phyloP scores from a whole-genome alignment of 1,140 invertebrate genomes.

The Tenebrio molitor region DNA sequence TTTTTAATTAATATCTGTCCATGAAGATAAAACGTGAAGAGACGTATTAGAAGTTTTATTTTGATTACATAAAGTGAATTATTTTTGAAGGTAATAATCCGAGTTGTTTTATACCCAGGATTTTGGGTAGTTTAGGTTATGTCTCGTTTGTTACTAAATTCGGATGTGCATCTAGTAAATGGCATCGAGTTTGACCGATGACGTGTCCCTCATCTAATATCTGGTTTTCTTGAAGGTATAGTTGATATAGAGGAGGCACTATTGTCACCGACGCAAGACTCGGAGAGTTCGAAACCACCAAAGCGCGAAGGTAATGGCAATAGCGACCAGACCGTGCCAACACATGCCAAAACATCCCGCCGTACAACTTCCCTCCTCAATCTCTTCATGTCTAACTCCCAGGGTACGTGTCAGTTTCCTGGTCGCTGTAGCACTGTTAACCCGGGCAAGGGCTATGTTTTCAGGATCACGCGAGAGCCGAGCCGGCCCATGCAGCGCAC shows the following conservation, averaged over 20 bases:
- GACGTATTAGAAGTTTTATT: too few species aligned
- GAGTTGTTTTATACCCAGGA: too few species aligned
- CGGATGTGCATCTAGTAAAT: not conserved
- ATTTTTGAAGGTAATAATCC: too few species aligned
- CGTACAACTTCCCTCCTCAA: conserved; percentile 94
- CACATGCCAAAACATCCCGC: conserved; percentile 82
- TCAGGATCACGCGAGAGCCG: conserved; percentile 66
- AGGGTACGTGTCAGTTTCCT: conserved; percentile 76
- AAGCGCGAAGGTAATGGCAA: conserved; percentile 73
- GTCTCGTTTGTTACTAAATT: too few species aligned
- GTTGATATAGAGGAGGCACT: conserved; percentile 71
- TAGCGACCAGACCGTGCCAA: conserved; percentile 65
- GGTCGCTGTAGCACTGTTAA: conserved; percentile 54
- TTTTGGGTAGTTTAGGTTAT: too few species aligned
- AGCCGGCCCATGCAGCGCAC: conserved; percentile 68
- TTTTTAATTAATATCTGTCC: too few species aligned
- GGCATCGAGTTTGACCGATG: not conserved
- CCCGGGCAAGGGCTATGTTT: conserved; percentile 66
- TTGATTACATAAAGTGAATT: too few species aligned
- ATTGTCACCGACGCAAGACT: conserved; percentile 60
- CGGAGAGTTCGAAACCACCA: conserved; percentile 58
- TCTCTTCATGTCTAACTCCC: conserved; percentile 94
- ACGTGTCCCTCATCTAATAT: not conserved
- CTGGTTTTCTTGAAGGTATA: conserved; percentile 64
- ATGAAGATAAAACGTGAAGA: too few species aligned